A percentile compares a stretch with the other conserved stretches of the same genome.
Conservation (phyloP, 35 echinoderm and acorn worm species). For the Holothuria glaberrima region DNA sequence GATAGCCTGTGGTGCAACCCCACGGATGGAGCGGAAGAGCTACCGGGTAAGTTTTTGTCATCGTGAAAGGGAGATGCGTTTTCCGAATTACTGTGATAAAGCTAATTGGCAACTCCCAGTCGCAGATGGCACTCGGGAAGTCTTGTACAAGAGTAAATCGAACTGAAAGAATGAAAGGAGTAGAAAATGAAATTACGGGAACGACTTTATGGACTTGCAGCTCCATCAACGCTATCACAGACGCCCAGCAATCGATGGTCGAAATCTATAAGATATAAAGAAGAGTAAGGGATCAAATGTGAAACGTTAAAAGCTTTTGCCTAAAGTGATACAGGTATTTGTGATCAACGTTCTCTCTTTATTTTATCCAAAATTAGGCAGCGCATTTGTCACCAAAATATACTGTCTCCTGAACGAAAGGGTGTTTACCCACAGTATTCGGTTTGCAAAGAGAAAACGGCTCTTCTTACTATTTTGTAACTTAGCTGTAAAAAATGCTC, state of each 20-base stretch:
- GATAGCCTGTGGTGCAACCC: neutral
- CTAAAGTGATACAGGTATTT: conserved; percentile 34
- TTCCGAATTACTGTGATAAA: conserved; percentile 38
- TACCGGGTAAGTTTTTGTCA: conserved; percentile 18
- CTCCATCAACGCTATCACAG: conserved; percentile 33
- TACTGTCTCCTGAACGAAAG: too few species aligned
- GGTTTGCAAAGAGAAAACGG: too few species aligned
- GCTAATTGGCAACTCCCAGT: conserved; percentile 44
- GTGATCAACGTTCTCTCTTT: conserved; percentile 30
- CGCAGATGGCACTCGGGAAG: neutral
- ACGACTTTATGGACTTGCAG: conserved; percentile 42
- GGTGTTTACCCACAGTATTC: too few species aligned
- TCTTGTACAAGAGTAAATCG: neutral
- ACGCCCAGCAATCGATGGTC: conserved; percentile 29
- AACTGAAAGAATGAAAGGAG: conserved; percentile 25
- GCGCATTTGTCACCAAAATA: neutral
- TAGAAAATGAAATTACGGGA: conserved; percentile 43
- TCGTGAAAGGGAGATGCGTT: conserved; percentile 11
- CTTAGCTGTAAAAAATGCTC: too few species aligned
- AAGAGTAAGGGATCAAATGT: conserved; percentile 22
- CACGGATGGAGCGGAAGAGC: conserved; percentile 2
- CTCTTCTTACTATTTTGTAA: too few species aligned
- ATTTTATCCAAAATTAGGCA: conserved; percentile 31
- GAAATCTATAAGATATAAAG: neutral
- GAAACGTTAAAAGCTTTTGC: conserved; percentile 55